Evolutionary conservation across 2,888 invertebrate species (phyloP), one percentile per base, ranked within the genome.

Genomic region (Sinopyrophorus schimmeli): DNA sequence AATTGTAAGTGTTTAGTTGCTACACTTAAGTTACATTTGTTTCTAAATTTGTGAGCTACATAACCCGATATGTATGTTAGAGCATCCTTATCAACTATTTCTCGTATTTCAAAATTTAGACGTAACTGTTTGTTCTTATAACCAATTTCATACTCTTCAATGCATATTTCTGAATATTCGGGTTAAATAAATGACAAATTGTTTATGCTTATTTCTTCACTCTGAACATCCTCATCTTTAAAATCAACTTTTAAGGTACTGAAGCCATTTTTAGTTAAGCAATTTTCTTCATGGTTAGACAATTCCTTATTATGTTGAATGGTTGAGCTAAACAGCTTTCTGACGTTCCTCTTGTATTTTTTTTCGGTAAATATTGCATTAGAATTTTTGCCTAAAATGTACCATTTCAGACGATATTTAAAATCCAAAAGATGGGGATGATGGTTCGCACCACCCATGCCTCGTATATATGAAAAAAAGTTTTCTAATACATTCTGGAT

Each of bases 21-120:
- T 2, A 9, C 4, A 1, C 32, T 20, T 11, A 34, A 34, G 5
- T 34, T 12, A 37, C 37, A 52, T 43, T 53, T 55, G 21, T 42
- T 42, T 24, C 42, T 55, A 34, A 49, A 53, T 38, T 40, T 42
- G 18, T 38, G 48, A 10, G 53, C 49, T 9, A 50, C 43, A 31
- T 38, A 55, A 11, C 47, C 53, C 11, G 48, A 47, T 32, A 53
- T 40, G 23, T 50, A 53, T 35, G 46, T 49, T 24, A 55, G 28
- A 20, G 47, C 30, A 32, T 55, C 53, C n/a, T 49, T 11, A 27
- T 16, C 44, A 7, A 42, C 37, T 7, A 11, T 50, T 46, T 27
- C 44, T 52, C 49, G 38, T 10, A 35, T 17, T 18, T 46, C 40
- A 42, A 48, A 55, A 40, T 46, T 18, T 39, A 32, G n/a, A 24